Evolutionary conservation across 2,113 vertebrate genomes (phyloP).

Genomic region (Vidua chalybeata): DNA sequence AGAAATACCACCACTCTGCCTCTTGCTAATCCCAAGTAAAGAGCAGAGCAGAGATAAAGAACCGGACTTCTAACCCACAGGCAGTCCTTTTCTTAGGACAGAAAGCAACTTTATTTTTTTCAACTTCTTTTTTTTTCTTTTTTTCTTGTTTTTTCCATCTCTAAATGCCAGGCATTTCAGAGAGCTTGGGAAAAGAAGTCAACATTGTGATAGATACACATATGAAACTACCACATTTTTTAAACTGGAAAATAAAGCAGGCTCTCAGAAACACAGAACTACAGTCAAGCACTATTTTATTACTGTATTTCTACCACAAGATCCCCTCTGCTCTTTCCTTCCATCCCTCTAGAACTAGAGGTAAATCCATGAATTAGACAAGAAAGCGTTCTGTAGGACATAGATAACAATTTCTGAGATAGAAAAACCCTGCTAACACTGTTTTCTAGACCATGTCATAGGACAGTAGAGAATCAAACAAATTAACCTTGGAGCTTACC

Average conservation of each 20-base stretch:
- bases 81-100: background rate
- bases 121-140: background rate
- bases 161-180: background rate
- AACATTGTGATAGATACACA: background rate
- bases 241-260: background rate
- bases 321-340: background rate
- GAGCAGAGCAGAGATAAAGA: background rate
- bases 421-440: background rate
- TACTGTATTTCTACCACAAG: background rate
- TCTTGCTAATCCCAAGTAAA: background rate
- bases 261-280: background rate
- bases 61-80: background rate
- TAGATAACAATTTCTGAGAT: background rate
- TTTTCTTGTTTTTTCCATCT: background rate
- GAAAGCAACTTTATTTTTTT: background rate
- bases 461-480: background rate
- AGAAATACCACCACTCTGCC: background rate
- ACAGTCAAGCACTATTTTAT: background rate
- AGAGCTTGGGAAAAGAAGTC: background rate
- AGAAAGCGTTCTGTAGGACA: background rate
- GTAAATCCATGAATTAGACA: background rate
- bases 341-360: background rate
- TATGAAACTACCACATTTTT: background rate
- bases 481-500: conserved; percentile 75
- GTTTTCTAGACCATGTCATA: background rate